phyloP scores from a whole-genome alignment of 2,113 vertebrate genomes.

The Thalassarche chlororhynchos region DNA sequence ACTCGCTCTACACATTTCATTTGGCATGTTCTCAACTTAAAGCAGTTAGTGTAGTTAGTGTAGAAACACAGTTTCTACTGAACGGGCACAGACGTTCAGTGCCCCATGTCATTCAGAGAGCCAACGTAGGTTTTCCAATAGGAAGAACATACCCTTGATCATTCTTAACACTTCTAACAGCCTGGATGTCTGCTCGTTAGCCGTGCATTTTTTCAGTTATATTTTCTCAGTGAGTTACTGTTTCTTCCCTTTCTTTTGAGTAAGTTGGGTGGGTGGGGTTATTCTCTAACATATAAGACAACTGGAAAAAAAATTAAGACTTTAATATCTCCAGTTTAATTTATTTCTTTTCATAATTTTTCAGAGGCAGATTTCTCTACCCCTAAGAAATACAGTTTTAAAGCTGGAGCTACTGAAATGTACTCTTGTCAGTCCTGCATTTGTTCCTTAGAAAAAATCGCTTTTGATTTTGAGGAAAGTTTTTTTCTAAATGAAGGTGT shows the following conservation, averaged over 20 bases:
- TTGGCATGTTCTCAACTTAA: neutral
- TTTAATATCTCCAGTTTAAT: neutral
- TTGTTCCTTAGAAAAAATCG: neutral
- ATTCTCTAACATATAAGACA: neutral
- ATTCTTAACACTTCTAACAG: neutral
- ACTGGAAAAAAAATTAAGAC: neutral
- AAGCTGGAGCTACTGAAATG: neutral
- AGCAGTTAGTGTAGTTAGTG: neutral
- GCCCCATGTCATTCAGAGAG: neutral
- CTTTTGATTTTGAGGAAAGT: neutral
- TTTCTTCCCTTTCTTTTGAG: neutral
- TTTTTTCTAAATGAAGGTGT: neutral
- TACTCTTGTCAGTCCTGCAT: neutral
- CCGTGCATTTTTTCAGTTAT: neutral
- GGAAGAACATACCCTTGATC: neutral
- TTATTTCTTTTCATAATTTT: neutral
- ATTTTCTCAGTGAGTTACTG: neutral
- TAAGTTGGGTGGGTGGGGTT: neutral
- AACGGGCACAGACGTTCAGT: neutral
- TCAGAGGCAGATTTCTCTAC: neutral
- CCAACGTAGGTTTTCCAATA: neutral
- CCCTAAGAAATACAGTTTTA: neutral
- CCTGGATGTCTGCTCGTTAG: neutral
- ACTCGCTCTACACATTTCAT: neutral
- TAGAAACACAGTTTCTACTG: neutral